Percentiles rank a stretch among this genome's conserved stretches.
phyloP scores from a whole-genome alignment of 2,888 invertebrate species.

The Synanthedon myopaeformis region DNA sequence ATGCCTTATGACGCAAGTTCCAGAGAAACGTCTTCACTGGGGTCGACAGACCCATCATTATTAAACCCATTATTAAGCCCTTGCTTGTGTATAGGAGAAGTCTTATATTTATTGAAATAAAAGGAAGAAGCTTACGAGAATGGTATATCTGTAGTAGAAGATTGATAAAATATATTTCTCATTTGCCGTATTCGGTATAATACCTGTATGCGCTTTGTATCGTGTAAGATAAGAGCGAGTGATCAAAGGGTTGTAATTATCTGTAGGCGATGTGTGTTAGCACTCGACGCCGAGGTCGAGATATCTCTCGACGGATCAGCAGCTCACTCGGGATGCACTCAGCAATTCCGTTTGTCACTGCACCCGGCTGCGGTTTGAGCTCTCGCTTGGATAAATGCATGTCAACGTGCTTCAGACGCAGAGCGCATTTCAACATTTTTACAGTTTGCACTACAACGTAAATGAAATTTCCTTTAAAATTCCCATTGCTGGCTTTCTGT shows the following conservation, averaged over 20 bases:
- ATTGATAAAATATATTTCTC: too few species aligned
- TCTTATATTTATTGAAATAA: too few species aligned
- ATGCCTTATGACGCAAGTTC: too few species aligned
- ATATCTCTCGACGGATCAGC: constrained; percentile 66
- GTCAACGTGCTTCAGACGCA: constrained; percentile 59
- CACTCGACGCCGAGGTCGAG: constrained; percentile 60
- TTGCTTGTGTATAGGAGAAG: too few species aligned
- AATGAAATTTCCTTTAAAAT: constrained; percentile 6
- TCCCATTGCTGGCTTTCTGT: constrained; percentile 3
- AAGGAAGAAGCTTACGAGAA: too few species aligned
- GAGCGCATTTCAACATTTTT: constrained; percentile 26
- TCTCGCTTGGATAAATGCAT: constrained; percentile 63
- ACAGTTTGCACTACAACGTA: constrained; percentile 5
- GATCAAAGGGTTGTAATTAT: constrained; percentile 64
- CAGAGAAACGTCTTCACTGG: too few species aligned
- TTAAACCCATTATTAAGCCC: too few species aligned
- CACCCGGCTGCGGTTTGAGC: constrained; percentile 49
- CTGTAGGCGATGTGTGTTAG: constrained; percentile 57
- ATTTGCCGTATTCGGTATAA: too few species aligned
- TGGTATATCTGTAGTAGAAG: too few species aligned
- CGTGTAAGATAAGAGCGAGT: constrained; percentile 40
- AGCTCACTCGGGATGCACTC: constrained; percentile 64
- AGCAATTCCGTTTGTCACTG: constrained; percentile 66
- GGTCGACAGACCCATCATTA: too few species aligned
- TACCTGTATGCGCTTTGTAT: constrained; percentile 23